A percentile compares a stretch with the other conserved stretches of the same genome.
Evolutionary conservation across 2,113 vertebrate genomes (phyloP).

Genomic region (Eretmochelys imbricata): DNA sequence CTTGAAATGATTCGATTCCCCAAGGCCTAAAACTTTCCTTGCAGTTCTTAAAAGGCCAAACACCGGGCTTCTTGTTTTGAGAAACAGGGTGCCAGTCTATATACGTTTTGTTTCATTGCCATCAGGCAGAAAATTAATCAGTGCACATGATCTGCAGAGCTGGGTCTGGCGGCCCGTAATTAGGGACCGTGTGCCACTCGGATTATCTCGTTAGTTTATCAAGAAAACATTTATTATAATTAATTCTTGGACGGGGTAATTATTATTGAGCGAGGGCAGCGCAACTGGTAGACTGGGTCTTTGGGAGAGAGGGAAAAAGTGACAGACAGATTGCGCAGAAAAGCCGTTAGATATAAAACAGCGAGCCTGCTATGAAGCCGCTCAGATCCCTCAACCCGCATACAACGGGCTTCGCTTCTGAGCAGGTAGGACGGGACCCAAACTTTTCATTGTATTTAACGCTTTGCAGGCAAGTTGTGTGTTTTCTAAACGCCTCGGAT

Average conservation of each 20-base stretch:
- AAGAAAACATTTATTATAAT: slow-evolving; percentile 96
- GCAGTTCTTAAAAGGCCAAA: neutral
- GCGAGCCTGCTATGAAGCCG: slow-evolving; percentile 73
- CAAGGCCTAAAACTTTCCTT: slow-evolving; percentile 64
- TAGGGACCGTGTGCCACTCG: slow-evolving; percentile 91
- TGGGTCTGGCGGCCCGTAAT: slow-evolving; percentile 87
- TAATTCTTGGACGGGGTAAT: slow-evolving; percentile 91
- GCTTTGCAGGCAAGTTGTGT: neutral
- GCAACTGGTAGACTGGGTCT: slow-evolving; percentile 87
- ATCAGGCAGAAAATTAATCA: slow-evolving; percentile 93
- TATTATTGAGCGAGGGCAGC: slow-evolving; percentile 90
- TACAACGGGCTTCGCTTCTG: neutral
- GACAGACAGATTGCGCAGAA: slow-evolving; percentile 95
- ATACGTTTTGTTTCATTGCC: slow-evolving; percentile 83
- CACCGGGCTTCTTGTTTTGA: neutral
- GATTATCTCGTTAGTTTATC: slow-evolving; percentile 95
- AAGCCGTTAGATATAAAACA: slow-evolving; percentile 88
- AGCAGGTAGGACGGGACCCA: slow-evolving; percentile 33
- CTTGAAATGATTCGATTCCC: neutral
- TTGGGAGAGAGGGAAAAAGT: slow-evolving; percentile 66
- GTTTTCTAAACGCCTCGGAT: neutral
- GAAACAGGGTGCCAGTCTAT: slow-evolving; percentile 30
- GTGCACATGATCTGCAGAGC: slow-evolving; percentile 82
- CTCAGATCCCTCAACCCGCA: slow-evolving; percentile 57
- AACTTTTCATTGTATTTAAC: neutral